phyloP scores from a whole-genome alignment of 2,888 invertebrate genomes.

The Oxytorus armatus region DNA sequence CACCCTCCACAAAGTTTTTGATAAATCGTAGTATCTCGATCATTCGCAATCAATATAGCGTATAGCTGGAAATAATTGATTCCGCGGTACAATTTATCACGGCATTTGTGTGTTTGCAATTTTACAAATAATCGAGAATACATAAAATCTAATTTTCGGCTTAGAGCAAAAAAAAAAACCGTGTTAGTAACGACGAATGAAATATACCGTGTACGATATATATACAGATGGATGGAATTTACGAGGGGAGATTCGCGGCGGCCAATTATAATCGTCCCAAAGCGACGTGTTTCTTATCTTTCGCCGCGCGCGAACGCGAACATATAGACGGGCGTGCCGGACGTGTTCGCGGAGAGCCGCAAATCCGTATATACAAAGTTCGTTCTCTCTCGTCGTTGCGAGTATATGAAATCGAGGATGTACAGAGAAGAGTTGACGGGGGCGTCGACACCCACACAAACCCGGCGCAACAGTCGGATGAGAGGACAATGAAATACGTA shows the following conservation, averaged over 20 bases:
- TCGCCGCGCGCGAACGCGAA: constrained; percentile 27
- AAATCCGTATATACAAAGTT: constrained; percentile 16
- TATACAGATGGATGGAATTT: constrained; percentile 4
- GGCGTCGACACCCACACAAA: constrained; percentile 83
- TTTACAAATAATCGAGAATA: constrained; percentile 22
- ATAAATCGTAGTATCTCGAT: constrained; percentile 64
- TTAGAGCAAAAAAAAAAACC: not conserved
- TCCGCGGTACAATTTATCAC: constrained; percentile 51
- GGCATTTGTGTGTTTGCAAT: constrained; percentile 1
- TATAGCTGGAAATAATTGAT: constrained; percentile 57
- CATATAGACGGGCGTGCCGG: constrained; percentile 70
- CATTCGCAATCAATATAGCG: constrained; percentile 53
- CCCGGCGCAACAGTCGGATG: constrained; percentile 64
- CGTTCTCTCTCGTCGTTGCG: not conserved
- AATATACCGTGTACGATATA: too few species aligned
- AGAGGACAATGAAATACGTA: constrained; percentile 64
- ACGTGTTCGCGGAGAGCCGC: constrained; percentile 47
- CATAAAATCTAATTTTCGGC: constrained; percentile 20
- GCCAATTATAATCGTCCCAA: constrained; percentile 69
- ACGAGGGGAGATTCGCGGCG: constrained; percentile 10
- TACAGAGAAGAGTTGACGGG: constrained; percentile 77
- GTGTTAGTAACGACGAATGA: not conserved
- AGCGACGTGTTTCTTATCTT: constrained; percentile 70
- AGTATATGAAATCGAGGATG: constrained; percentile 67
- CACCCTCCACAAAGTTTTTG: constrained; percentile 40